These are phyloP conservation scores for Phenganax subtilis DNA, from an alignment of 92 coral and sea anemone species.

Conservation along the genomic window DNA sequence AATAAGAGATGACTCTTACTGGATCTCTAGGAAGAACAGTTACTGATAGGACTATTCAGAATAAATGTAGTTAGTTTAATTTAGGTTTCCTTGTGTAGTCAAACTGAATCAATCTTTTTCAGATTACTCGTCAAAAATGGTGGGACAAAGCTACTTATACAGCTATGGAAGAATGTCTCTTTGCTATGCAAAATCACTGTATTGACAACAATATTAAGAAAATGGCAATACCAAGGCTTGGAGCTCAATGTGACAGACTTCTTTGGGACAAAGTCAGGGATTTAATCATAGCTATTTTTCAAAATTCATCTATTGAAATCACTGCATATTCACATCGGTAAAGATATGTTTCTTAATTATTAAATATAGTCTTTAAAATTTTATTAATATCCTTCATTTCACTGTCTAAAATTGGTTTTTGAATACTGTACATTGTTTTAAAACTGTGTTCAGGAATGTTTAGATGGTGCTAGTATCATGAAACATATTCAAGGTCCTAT, in stretches of 20 bases:
- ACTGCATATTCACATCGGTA: slow-evolving; percentile 79
- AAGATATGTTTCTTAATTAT: neutral
- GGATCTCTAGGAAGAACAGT: too few species aligned
- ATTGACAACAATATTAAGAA: slow-evolving; percentile 50
- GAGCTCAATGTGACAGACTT: slow-evolving; percentile 74
- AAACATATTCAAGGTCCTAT: too few species aligned
- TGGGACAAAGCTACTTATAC: slow-evolving; percentile 68
- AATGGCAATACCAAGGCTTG: slow-evolving; percentile 75
- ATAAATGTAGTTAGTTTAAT: too few species aligned
- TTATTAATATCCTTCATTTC: neutral
- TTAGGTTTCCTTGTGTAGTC: neutral
- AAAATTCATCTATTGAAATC: slow-evolving; percentile 57
- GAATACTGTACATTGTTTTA: neutral
- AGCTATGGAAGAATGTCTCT: slow-evolving; percentile 57
- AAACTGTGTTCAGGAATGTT: neutral
- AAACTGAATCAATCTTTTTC: neutral
- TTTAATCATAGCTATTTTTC: slow-evolving; percentile 63
- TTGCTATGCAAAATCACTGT: slow-evolving; percentile 62
- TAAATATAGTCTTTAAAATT: neutral
- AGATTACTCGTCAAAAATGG: slow-evolving; percentile 80
- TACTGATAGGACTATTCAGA: too few species aligned
- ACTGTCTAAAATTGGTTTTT: neutral
- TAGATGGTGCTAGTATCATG: too few species aligned
- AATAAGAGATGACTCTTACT: too few species aligned
- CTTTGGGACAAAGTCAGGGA: slow-evolving; percentile 64